Conservation (phyloP, 2,888 invertebrate species). For the Colletes collaris region DNA sequence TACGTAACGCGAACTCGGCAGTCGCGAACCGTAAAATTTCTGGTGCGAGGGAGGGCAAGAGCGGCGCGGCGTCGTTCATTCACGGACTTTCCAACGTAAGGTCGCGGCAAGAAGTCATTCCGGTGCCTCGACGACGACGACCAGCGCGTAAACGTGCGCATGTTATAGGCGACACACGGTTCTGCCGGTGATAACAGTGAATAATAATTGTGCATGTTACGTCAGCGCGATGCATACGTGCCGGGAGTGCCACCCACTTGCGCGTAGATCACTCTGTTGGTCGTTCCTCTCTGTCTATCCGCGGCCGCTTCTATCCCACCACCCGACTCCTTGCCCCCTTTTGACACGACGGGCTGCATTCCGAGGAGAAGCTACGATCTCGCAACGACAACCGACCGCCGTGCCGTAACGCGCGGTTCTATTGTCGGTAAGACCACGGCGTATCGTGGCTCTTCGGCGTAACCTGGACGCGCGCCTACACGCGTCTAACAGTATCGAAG, state of each 20-base stretch:
- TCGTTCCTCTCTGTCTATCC: slow-evolving; percentile 5
- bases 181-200: slow-evolving; percentile 72
- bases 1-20: no score
- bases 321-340: slow-evolving; percentile 6
- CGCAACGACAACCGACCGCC: slow-evolving; percentile 27
- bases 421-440: slow-evolving; percentile 10
- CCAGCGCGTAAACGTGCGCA: background rate
- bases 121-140: no score
- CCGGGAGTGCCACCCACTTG: slow-evolving; percentile 71
- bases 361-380: slow-evolving; percentile 68
- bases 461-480: slow-evolving; percentile 55
- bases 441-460: slow-evolving; percentile 11
- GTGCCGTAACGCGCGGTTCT: slow-evolving; percentile 22
- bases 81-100: background rate
- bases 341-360: slow-evolving; percentile 63
- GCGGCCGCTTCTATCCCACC: background rate
- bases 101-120: background rate
- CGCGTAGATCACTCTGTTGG: slow-evolving; percentile 72
- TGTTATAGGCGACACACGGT: slow-evolving; percentile 12
- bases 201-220: slow-evolving; percentile 79
- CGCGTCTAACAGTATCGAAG: slow-evolving; percentile 73
- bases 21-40: no score
- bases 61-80: background rate
- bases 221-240: slow-evolving; percentile 72
- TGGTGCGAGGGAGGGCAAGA: background rate